Evolutionary conservation across 2,797 vertebrate species (phyloP), one percentile per base, ranked within the genome.

Genomic region (Neosalanx taihuensis): DNA sequence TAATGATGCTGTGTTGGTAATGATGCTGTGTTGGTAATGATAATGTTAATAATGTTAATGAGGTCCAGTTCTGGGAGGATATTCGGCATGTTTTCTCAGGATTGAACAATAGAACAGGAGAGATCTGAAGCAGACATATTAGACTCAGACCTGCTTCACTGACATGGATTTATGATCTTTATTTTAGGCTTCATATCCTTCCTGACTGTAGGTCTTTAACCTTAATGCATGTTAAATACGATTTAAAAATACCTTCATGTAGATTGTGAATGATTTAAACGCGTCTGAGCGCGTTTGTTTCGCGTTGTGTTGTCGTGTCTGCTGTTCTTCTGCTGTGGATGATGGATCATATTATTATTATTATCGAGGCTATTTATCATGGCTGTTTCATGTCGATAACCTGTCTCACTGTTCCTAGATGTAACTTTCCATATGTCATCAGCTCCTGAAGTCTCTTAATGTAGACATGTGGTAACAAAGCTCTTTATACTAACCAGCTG

Each of bases 111-210:
- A 62, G 46, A 70, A 17, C 18, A 35, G 23, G n/a, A n/a, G n/a
- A n/a, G n/a, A n/a, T n/a, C n/a, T n/a, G n/a, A n/a, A n/a, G n/a
- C 51, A 67, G 71, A 59, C 65, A 58, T 69, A 37, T 58, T 69
- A 37, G 30, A 35, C 5, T 51, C 18, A 35, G 67, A 69, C 67
- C 51, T 68, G 51, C 30, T 20, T 29, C 17, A 63, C 18, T 53
- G 59, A 30, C 37, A 37, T 59, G 67, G 51, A 69, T 69, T 69
- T n/a, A 3, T 69, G 67, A 18, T 58, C 56, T 35, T 29, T 26
- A 67, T 30, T 67, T 53, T 18, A 67, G 17, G 15, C 51, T n/a
- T 3, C 17, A 3, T 53, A 6, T 17, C 5, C 15, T 6, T 53
- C 12, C 37, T 41, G 10, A 10, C 10, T 12, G 6, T 12, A 41